A percentile compares a stretch with the other conserved stretches of the same genome.
phyloP scores from a whole-genome alignment of 2,888 invertebrate species.

The Myathropa florea region DNA sequence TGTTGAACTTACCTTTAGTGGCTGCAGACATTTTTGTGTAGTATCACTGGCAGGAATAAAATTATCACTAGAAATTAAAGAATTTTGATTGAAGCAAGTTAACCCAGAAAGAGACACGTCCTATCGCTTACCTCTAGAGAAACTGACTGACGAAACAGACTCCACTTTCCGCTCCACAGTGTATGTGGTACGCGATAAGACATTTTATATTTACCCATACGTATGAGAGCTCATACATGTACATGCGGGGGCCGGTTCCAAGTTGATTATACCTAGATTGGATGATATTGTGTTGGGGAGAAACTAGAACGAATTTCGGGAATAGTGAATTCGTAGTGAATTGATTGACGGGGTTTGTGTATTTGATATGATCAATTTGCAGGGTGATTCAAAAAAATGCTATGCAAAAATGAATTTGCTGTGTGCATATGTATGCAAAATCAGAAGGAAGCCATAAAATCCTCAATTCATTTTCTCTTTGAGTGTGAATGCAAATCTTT shows the following conservation, averaged over 20 bases:
- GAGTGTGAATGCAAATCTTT: no score
- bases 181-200: slow-evolving; percentile 11
- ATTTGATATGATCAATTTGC: not conserved
- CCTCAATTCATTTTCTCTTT: no score
- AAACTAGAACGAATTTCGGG: not conserved
- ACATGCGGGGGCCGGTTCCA: slow-evolving; percentile 13
- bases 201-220: not conserved
- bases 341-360: not conserved
- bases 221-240: not conserved
- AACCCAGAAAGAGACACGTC: not conserved
- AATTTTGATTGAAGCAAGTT: not conserved
- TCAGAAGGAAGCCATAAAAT: no score
- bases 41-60: slow-evolving; percentile 17
- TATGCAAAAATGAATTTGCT: no score
- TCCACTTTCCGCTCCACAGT: not conserved
- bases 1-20: slow-evolving; percentile 75
- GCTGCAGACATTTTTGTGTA: slow-evolving; percentile 75
- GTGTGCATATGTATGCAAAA: no score
- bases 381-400: not conserved
- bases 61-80: slow-evolving; percentile 24
- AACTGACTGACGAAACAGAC: slow-evolving; percentile 23
- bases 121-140: slow-evolving; percentile 7
- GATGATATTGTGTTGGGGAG: not conserved
- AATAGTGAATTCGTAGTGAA: not conserved
- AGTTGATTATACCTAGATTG: not conserved